phyloP scores from a whole-genome alignment of 2,888 invertebrate genomes.

The Ischnus inquisitorius region DNA sequence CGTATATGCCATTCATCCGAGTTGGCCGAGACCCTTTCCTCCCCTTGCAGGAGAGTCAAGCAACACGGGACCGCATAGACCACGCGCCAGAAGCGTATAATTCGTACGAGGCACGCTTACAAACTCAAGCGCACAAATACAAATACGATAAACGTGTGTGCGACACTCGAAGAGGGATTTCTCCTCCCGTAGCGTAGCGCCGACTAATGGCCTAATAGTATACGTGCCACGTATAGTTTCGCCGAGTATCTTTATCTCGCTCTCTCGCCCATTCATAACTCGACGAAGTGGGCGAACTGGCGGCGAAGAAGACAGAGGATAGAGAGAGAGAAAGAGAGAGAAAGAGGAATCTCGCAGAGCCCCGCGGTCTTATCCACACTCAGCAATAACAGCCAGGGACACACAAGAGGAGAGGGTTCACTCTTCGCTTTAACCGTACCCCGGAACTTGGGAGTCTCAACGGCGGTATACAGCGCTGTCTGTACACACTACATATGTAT shows the following conservation, averaged over 20 bases:
- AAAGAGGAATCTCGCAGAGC: background rate
- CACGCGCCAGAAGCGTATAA: slow-evolving; percentile 18
- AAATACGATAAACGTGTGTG: slow-evolving; percentile 45
- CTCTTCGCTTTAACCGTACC: background rate
- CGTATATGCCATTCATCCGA: slow-evolving; percentile 44
- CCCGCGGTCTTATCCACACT: slow-evolving; percentile 15
- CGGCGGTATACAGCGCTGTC: slow-evolving; percentile 1
- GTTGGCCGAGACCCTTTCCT: slow-evolving; percentile 20
- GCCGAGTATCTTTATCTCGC: slow-evolving; percentile 66
- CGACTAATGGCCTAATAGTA: slow-evolving; percentile 77
- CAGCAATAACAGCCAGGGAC: background rate
- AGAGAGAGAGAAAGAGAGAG: slow-evolving; percentile 26
- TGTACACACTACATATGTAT: slow-evolving; percentile 32
- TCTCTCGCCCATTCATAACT: slow-evolving; percentile 75
- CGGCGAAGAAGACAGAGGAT: slow-evolving; percentile 34
- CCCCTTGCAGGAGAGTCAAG: slow-evolving; percentile 22
- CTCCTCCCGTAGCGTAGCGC: slow-evolving; percentile 65
- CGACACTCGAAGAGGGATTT: slow-evolving; percentile 57
- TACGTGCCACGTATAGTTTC: slow-evolving; percentile 67
- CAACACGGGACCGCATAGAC: slow-evolving; percentile 31
- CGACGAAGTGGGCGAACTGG: slow-evolving; percentile 61
- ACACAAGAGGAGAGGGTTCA: background rate
- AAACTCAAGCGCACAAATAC: slow-evolving; percentile 64
- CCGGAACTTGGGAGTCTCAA: background rate
- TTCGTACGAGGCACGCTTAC: slow-evolving; percentile 11